Percentiles rank a stretch among this genome's conserved stretches.
Conservation (phyloP, 2,888 invertebrate species). For the Coenonympha glycerion region DNA sequence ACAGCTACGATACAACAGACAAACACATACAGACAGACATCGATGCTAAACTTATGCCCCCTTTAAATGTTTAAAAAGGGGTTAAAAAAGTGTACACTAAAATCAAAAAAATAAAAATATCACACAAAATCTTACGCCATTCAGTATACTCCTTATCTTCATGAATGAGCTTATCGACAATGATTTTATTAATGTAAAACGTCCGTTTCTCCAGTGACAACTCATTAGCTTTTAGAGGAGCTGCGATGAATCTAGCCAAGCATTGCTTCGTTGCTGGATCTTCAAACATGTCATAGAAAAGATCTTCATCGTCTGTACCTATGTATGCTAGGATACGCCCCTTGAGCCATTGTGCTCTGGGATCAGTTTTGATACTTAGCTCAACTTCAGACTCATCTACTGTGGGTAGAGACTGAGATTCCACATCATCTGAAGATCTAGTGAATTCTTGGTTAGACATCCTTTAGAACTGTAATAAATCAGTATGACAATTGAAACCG, state of each 20-base stretch:
- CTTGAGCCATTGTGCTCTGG: constrained; percentile 82
- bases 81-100: too few relatives aligned
- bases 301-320: constrained; percentile 70
- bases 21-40: too few relatives aligned
- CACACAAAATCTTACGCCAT: constrained; percentile 81
- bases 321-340: constrained; percentile 77
- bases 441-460: neutral
- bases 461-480: neutral
- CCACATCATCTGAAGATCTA: constrained; percentile 13
- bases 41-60: too few relatives aligned
- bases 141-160: constrained; percentile 86
- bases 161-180: constrained; percentile 79
- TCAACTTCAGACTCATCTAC: constrained; percentile 25
- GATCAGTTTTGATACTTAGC: constrained; percentile 59
- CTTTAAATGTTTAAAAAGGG: too few relatives aligned
- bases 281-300: constrained; percentile 77
- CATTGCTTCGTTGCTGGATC: constrained; percentile 71
- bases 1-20: too few relatives aligned
- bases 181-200: constrained; percentile 81
- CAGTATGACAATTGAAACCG: too few relatives aligned
- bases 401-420: constrained; percentile 10
- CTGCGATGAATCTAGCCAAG: constrained; percentile 41
- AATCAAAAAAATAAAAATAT: too few relatives aligned
- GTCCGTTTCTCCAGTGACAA: constrained; percentile 72
- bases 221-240: constrained; percentile 49